phyloP scores from a whole-genome alignment of 2,888 invertebrate species.

The Drosophila prolongata region DNA sequence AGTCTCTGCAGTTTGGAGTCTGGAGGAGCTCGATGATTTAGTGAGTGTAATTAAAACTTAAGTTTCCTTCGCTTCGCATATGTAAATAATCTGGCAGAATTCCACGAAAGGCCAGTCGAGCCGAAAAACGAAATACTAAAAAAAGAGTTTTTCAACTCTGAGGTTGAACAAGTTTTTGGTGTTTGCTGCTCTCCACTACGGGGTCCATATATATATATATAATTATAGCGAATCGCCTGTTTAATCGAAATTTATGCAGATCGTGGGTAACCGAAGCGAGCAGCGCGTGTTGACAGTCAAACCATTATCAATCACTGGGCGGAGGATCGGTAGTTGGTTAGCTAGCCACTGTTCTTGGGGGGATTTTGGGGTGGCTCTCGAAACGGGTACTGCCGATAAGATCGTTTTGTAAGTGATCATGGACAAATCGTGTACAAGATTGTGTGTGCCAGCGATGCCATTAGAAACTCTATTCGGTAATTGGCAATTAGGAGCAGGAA shows the following conservation, averaged over 20 bases:
- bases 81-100: slow-evolving; percentile 76
- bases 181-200: slow-evolving; percentile 9
- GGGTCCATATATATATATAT: slow-evolving; percentile 36
- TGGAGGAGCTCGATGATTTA: slow-evolving; percentile 77
- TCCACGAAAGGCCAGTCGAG: slow-evolving; percentile 69
- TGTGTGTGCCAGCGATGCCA: slow-evolving; percentile 21
- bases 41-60: slow-evolving; percentile 82
- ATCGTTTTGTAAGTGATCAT: slow-evolving; percentile 64
- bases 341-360: slow-evolving; percentile 53
- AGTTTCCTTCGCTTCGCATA: slow-evolving; percentile 74
- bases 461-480: slow-evolving; percentile 47
- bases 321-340: neutral
- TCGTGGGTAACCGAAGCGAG: slow-evolving; percentile 40
- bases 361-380: neutral
- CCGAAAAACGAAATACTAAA: slow-evolving; percentile 23
- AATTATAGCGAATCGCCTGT: slow-evolving; percentile 70
- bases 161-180: slow-evolving; percentile 69
- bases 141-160: slow-evolving; percentile 43
- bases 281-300: slow-evolving; percentile 69
- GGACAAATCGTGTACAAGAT: slow-evolving; percentile 62
- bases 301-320: slow-evolving; percentile 60
- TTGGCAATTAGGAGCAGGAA: slow-evolving; percentile 58
- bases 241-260: slow-evolving; percentile 70
- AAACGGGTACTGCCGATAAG: slow-evolving; percentile 30
- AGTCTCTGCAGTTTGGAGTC: slow-evolving; percentile 9